These are phyloP conservation scores for Chydorus sphaericus DNA, from an alignment of 2,888 invertebrate species.

Conservation along the genomic window DNA sequence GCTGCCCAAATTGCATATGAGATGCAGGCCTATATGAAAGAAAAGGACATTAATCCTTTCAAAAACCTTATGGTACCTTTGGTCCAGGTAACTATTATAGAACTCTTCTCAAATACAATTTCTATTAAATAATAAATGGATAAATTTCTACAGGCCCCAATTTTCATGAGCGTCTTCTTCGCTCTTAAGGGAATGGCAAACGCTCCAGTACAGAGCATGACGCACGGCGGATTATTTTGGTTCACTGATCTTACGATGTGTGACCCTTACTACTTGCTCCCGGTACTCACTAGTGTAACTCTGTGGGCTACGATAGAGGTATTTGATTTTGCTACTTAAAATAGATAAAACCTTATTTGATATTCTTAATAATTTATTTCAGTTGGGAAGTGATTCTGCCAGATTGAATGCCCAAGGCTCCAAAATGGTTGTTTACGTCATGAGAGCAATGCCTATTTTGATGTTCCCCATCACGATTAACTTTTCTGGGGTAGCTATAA, in stretches of 20 bases:
- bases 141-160: conserved; percentile 42
- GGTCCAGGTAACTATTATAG: conserved; percentile 45
- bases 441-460: conserved; percentile 58
- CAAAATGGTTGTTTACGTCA: conserved; percentile 47
- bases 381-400: conserved; percentile 61
- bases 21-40: conserved; percentile 65
- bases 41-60: conserved; percentile 61
- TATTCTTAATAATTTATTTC: conserved; percentile 15
- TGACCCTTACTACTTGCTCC: conserved; percentile 78
- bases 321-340: conserved; percentile 19
- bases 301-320: conserved; percentile 66
- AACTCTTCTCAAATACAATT: not conserved
- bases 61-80: conserved; percentile 62
- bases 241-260: conserved; percentile 78
- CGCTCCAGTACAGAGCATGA: conserved; percentile 78
- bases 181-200: conserved; percentile 76
- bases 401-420: conserved; percentile 36
- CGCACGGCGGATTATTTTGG: conserved; percentile 79
- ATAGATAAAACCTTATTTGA: too few species aligned
- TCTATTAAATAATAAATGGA: conserved; percentile 5
- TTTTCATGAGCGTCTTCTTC: conserved; percentile 85
- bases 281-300: conserved; percentile 68
- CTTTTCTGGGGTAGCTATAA: conserved; percentile 54
- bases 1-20: conserved; percentile 60
- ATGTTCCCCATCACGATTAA: conserved; percentile 73